These are phyloP conservation scores for Temnothorax nylanderi DNA, from an alignment of 1,140 invertebrate genomes.

Conservation along the genomic window DNA sequence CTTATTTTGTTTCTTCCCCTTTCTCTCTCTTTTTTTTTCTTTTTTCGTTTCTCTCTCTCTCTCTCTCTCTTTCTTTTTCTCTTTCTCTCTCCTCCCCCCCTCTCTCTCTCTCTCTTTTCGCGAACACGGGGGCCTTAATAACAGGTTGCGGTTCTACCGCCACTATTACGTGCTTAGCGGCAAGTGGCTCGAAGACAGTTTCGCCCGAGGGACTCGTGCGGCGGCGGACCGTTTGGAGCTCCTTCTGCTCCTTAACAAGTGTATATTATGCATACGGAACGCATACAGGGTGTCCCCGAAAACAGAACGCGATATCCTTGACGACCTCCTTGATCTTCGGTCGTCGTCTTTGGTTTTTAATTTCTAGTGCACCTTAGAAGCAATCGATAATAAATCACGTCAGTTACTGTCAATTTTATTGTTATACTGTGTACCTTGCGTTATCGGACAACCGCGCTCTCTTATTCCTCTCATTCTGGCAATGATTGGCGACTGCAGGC, in stretches of 20 bases:
- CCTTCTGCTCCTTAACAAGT: conserved; percentile 61
- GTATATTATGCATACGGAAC: conserved; percentile 48
- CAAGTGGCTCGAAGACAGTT: conserved; percentile 48
- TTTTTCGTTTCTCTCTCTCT: conserved; percentile 15
- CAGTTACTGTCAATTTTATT: neutral
- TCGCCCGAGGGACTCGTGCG: conserved; percentile 56
- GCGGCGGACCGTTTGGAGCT: conserved; percentile 40
- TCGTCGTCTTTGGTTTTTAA: neutral
- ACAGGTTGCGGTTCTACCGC: conserved; percentile 58
- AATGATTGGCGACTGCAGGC: too few species aligned
- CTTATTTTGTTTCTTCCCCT: conserved; percentile 49
- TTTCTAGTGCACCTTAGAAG: neutral
- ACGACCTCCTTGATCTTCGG: neutral
- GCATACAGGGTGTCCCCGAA: conserved; percentile 50
- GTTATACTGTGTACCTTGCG: neutral
- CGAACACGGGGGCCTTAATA: conserved; percentile 57
- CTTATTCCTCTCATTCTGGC: neutral
- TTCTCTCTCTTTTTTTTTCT: neutral
- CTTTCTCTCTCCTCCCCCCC: neutral
- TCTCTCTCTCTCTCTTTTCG: conserved; percentile 28
- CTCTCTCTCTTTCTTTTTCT: neutral
- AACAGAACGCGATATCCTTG: conserved; percentile 3
- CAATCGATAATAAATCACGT: conserved; percentile 4
- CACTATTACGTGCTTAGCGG: conserved; percentile 60
- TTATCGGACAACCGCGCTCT: neutral